Conservation (phyloP, 2,888 invertebrate genomes). For the Protodeltote pygarga region DNA sequence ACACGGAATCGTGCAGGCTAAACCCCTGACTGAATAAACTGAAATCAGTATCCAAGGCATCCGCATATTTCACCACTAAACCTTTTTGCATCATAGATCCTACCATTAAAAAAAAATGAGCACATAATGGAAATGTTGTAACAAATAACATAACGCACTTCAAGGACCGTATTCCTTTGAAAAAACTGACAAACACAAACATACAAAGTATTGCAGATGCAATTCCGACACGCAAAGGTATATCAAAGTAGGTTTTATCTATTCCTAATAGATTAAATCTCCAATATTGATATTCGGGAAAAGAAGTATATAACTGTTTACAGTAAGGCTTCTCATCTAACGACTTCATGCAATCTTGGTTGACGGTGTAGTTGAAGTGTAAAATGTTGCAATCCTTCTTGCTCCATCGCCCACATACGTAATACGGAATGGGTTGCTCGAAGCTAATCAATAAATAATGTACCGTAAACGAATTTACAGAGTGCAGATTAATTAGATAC, state of each 20-base stretch:
- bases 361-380: constrained; percentile 65
- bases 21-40: constrained; percentile 51
- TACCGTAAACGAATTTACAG: constrained; percentile 60
- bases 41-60: constrained; percentile 67
- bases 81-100: constrained; percentile 79
- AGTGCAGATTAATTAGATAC: constrained; percentile 61
- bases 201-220: constrained; percentile 62
- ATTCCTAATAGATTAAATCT: constrained; percentile 53
- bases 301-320: constrained; percentile 58
- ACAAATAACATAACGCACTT: constrained; percentile 56
- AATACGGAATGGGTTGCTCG: constrained; percentile 72
- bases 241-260: constrained; percentile 27
- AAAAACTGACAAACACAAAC: constrained; percentile 62
- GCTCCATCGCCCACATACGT: constrained; percentile 70
- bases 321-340: constrained; percentile 56
- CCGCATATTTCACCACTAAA: constrained; percentile 62
- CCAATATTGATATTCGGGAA: constrained; percentile 77
- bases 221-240: constrained; percentile 73
- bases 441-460: constrained; percentile 79
- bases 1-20: constrained; percentile 50
- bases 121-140: constrained; percentile 57
- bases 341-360: constrained; percentile 66
- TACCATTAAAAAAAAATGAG: constrained; percentile 60
- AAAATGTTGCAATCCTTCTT: constrained; percentile 72
- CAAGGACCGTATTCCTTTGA: constrained; percentile 60